Percentiles rank a stretch among this genome's conserved stretches.
phyloP scores from a whole-genome alignment of 2,113 vertebrate species.

The Regulus satrapa region DNA sequence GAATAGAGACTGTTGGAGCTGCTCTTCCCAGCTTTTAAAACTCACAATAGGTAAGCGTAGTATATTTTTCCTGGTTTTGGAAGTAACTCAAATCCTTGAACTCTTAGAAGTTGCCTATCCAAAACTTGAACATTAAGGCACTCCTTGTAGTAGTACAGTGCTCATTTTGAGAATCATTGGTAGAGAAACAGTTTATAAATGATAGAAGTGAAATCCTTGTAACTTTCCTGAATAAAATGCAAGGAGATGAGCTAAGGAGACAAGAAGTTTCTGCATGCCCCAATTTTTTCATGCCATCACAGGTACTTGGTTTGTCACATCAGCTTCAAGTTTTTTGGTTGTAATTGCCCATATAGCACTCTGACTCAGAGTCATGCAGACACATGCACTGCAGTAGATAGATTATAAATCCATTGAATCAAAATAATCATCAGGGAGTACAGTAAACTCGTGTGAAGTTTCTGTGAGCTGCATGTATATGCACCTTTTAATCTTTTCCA shows the following conservation, averaged over 20 bases:
- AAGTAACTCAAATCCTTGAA: background rate
- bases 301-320: constrained; percentile 7
- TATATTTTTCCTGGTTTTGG: background rate
- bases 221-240: background rate
- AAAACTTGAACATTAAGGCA: background rate
- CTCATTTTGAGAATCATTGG: background rate
- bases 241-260: background rate
- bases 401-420: constrained; percentile 24
- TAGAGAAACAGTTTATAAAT: background rate
- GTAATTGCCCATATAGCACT: background rate
- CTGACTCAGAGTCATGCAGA: background rate
- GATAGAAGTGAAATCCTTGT: background rate
- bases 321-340: background rate
- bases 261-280: background rate
- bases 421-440: background rate
- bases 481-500: constrained; percentile 31
- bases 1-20: background rate
- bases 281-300: background rate
- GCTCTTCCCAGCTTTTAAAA: background rate
- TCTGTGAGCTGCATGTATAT: constrained; percentile 10
- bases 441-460: background rate
- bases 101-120: background rate
- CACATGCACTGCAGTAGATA: background rate
- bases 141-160: background rate
- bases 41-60: background rate